These are phyloP conservation scores for Spodoptera exigua DNA, from an alignment of 2,888 invertebrate genomes.

Conservation along the genomic window DNA sequence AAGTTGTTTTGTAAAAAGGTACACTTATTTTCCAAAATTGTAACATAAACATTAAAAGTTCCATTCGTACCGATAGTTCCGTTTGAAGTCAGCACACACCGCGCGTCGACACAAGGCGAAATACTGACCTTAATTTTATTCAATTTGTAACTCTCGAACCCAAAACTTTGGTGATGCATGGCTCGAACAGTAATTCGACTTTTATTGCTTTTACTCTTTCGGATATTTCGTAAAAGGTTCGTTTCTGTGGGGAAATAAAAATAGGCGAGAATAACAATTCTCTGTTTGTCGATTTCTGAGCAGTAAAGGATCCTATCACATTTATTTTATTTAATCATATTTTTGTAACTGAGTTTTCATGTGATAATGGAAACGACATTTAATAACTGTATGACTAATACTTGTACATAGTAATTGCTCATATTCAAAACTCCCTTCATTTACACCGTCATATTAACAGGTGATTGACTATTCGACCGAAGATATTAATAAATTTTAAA, in stretches of 20 bases:
- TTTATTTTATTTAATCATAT: constrained; percentile 19
- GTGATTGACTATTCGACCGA: too few relatives aligned
- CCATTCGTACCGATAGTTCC: constrained; percentile 51
- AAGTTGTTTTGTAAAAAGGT: too few relatives aligned
- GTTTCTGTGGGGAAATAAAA: constrained; percentile 70
- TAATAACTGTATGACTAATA: too few relatives aligned
- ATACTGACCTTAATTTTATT: constrained; percentile 84
- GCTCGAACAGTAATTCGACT: constrained; percentile 85
- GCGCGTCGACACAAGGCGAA: constrained; percentile 61
- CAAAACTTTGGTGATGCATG: constrained; percentile 87
- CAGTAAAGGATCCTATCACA: constrained; percentile 52
- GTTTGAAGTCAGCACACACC: constrained; percentile 55
- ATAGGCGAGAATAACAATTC: constrained; percentile 63
- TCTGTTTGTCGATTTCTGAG: constrained; percentile 57
- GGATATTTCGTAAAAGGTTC: constrained; percentile 74
- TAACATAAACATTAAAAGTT: constrained; percentile 37
- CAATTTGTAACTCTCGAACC: constrained; percentile 86
- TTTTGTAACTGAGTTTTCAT: constrained; percentile 12
- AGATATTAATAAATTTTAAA: too few relatives aligned
- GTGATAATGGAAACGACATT: not conserved
- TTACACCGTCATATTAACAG: too few relatives aligned
- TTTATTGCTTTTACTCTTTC: constrained; percentile 82
- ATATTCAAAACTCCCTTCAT: too few relatives aligned
- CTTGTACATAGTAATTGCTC: too few relatives aligned
- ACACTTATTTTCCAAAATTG: too few relatives aligned